Evolutionary conservation across 2,797 vertebrate species (phyloP), one percentile per base, ranked within the genome.

Genomic region (Pangasius mekongensis): DNA sequence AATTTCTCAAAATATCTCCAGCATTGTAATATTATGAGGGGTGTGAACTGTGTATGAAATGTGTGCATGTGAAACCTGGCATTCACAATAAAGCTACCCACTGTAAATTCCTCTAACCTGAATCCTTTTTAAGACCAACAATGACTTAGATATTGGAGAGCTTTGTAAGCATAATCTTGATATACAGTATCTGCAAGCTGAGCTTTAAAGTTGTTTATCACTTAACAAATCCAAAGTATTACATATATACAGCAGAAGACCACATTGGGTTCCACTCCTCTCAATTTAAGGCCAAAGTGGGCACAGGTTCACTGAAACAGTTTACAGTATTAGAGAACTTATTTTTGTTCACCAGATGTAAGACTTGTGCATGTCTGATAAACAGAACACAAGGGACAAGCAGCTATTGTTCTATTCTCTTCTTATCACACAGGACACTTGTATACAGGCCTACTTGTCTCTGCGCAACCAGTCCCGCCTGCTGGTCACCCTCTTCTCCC

Each of bases 401-500:
- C 67, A 64, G 3, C 54, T 43, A 9, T 78, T 24, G 18, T 80
- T 33, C 49, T n/a, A 0, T 16, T 36, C 39, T 24, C 43, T 39
- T 22, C 8, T 78, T 80, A 43, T 56, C 58, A 73, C 83, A 7
- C 60, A 97, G 96, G 95, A 97, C 60, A 95, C 91, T 3, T 97
- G 95, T 56, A 94, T 90, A 62, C 88, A 94, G 71, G 96, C 96
- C 0, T 97, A 97, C 92, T 93, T 96, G 67, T 95, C 94, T 0
- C 93, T 97, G 54, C 96, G 96, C 56, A 87, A 92, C 54, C 96
- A 96, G 92, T 96, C 96, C 3, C 94, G 86, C 0, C 93, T 96
- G 86, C 93, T 97, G 87, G 58, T 97, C 89, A 97, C 95, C 0
- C 96, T 97, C 5, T 97, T 96, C 94, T 96, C 95, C 86, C 94